Percentiles rank a stretch among this genome's conserved stretches.
Evolutionary conservation across 1,140 invertebrate species (phyloP).

Genomic region (Eciton burchellii): DNA sequence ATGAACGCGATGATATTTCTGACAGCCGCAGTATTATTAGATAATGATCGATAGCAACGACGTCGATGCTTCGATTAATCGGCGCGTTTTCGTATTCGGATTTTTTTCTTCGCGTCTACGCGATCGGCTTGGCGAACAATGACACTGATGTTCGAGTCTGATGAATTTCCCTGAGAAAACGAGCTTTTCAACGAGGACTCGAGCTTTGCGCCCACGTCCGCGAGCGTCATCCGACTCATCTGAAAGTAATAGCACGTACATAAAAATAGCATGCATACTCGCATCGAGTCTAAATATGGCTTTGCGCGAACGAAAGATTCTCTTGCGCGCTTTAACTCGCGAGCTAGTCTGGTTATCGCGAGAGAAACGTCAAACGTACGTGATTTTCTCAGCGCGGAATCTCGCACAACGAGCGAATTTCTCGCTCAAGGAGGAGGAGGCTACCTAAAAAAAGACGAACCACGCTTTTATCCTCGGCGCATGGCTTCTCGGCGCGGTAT

Average conservation of each 20-base stretch:
- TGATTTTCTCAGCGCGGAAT: neutral
- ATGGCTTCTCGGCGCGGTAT: neutral
- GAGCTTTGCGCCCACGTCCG: constrained; percentile 23
- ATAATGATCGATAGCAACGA: neutral
- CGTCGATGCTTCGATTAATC: neutral
- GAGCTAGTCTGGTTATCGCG: constrained; percentile 20
- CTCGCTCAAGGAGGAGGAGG: constrained; percentile 10
- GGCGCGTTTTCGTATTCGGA: neutral
- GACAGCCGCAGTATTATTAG: too few relatives aligned
- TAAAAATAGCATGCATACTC: constrained; percentile 9
- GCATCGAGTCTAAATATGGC: constrained; percentile 64
- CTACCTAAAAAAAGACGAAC: neutral
- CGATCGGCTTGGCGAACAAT: neutral
- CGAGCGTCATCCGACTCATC: constrained; percentile 38
- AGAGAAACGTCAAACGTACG: neutral
- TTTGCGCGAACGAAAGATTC: constrained; percentile 42
- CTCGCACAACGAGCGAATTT: constrained; percentile 19
- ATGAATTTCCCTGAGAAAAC: constrained; percentile 10
- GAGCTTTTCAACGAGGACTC: constrained; percentile 16
- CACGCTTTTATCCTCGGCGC: constrained; percentile 4
- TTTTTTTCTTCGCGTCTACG: neutral
- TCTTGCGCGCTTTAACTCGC: constrained; percentile 31
- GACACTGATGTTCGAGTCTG: neutral
- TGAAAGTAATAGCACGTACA: too few relatives aligned
- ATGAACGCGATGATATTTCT: too few relatives aligned